Conservation (phyloP, 2,797 vertebrate species). For the Pseudochirops corinnae region DNA sequence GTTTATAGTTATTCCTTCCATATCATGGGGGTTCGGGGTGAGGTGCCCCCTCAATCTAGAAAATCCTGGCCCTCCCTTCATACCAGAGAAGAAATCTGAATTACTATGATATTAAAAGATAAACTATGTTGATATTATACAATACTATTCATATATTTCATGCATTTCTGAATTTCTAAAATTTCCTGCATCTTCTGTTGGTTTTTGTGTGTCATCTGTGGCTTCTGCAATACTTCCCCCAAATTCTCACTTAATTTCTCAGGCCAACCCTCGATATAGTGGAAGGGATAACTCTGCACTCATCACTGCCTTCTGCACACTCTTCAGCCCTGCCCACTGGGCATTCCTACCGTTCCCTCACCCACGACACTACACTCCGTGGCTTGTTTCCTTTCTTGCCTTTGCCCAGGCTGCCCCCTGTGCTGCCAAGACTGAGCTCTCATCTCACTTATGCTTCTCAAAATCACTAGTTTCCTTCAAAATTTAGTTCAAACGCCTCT, state of each 20-base stretch:
- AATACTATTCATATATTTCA: background rate
- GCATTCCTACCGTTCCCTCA: background rate
- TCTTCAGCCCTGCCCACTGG: background rate
- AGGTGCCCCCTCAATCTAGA: background rate
- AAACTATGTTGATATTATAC: background rate
- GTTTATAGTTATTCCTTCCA: background rate
- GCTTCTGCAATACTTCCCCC: background rate
- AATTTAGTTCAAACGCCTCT: background rate
- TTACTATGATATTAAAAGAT: background rate
- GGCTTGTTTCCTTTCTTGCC: too few species aligned
- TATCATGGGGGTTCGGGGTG: background rate
- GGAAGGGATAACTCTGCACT: background rate
- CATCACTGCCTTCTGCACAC: background rate
- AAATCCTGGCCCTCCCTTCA: background rate
- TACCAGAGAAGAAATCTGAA: background rate
- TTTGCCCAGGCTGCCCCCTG: too few species aligned
- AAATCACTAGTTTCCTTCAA: background rate
- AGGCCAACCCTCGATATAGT: too few species aligned
- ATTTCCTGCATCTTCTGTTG: background rate
- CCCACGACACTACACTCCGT: too few species aligned
- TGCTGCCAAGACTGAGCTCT: background rate
- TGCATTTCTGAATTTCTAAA: background rate
- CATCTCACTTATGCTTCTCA: background rate
- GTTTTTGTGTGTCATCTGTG: background rate
- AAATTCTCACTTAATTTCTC: background rate